A percentile compares a stretch with the other conserved stretches of the same genome.
phyloP scores from a whole-genome alignment of 2,113 vertebrate species.

The Barnardius zonarius region DNA sequence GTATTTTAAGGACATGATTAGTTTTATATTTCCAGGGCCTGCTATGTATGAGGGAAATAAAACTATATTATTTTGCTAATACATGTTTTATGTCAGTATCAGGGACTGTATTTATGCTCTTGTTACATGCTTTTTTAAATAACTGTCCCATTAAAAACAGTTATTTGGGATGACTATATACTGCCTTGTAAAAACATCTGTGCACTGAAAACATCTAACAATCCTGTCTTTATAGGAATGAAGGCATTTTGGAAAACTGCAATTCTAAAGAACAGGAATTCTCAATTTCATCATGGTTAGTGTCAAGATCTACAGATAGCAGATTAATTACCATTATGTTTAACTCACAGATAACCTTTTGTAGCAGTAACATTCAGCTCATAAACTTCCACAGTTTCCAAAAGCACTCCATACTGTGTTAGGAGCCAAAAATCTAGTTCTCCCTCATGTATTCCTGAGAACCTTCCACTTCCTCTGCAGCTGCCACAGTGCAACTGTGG shows the following conservation, averaged over 20 bases:
- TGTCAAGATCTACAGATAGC: neutral
- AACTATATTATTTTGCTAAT: neutral
- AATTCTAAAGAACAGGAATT: neutral
- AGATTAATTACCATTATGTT: neutral
- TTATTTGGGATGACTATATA: neutral
- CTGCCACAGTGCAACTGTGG: constrained; percentile 16
- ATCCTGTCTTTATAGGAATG: neutral
- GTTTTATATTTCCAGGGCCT: neutral
- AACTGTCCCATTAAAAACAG: constrained; percentile 9
- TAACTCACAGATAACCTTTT: constrained; percentile 21
- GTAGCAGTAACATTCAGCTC: neutral
- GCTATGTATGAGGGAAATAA: neutral
- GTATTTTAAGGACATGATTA: neutral
- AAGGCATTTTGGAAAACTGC: neutral
- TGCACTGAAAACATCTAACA: neutral
- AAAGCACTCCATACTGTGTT: neutral
- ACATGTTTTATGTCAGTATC: neutral
- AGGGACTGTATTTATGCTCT: neutral
- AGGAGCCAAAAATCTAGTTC: constrained; percentile 38
- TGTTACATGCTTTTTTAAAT: neutral
- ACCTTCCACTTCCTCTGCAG: constrained; percentile 52
- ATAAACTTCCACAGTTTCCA: constrained; percentile 16
- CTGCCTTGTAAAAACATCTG: constrained; percentile 8
- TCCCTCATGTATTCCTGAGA: constrained; percentile 38
- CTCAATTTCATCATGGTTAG: neutral